Evolutionary conservation across 2,888 invertebrate genomes (phyloP), one percentile per base, ranked within the genome.

Genomic region (Rhagophthalmus giganteus): DNA sequence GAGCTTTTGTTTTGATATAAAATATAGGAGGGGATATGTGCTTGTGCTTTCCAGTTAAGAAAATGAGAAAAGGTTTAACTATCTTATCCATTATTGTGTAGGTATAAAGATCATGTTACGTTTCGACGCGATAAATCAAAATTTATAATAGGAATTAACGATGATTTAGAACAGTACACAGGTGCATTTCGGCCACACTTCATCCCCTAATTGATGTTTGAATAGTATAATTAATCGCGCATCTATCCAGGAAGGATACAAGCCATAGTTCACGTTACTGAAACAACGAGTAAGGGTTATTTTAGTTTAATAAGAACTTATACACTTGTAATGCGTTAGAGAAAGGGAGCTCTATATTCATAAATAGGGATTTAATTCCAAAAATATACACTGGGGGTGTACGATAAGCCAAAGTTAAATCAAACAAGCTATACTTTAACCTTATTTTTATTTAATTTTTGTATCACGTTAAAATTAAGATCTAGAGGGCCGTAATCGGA

Each of bases 141-240:
- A n/a, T n/a, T n/a, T n/a, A n/a, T n/a, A n/a, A n/a, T n/a, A n/a
- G n/a, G n/a, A n/a, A n/a, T n/a, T n/a, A n/a, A n/a, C n/a, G n/a
- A n/a, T n/a, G n/a, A n/a, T n/a, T n/a, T n/a, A n/a, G n/a, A n/a
- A n/a, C n/a, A n/a, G 46, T 33, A 40, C 63, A 59, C 68, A 69
- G 68, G 68, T 69, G 69, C 64, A 58, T 61, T 57, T 52, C 55
- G 58, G 55, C 60, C 63, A 39, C 62, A 62, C 57, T 63, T 63
- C 51, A 63, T 59, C 65, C 65, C 58, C 51, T 65, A 67, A 67
- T 68, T 62, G 64, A 58, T 59, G 61, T 62, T 67, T 66, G 65
- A 65, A 60, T 63, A 58, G 60, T 50, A 62, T 61, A 64, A 68
- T 69, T 68, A 67, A 68, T 69, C 69, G 68, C 67, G 66, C 59